phyloP scores from a whole-genome alignment of 2,113 vertebrate species.

The Melanostigma gelatinosum region DNA sequence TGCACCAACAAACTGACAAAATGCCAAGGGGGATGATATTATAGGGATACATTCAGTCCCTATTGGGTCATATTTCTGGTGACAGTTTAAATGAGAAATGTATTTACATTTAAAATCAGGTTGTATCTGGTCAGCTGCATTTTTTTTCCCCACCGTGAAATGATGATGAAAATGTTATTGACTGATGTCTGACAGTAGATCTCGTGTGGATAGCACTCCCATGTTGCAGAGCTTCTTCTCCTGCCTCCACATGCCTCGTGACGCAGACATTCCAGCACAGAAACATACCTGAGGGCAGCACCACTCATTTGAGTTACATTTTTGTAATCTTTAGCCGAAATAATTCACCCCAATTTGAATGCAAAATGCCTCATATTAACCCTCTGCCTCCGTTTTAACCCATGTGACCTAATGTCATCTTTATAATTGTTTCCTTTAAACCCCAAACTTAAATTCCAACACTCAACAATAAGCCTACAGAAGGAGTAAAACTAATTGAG shows the following conservation, averaged over 20 bases:
- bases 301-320: not conserved
- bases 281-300: slow-evolving; percentile 60
- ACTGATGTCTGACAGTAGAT: not conserved
- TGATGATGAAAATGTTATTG: not conserved
- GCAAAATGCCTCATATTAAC: not conserved
- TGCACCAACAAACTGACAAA: not conserved
- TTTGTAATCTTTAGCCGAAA: not conserved
- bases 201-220: slow-evolving; percentile 27
- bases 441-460: not conserved
- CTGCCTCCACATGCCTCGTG: slow-evolving; percentile 76
- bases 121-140: not conserved
- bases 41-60: not conserved
- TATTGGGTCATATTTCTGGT: not conserved
- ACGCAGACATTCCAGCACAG: slow-evolving; percentile 69
- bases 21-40: not conserved
- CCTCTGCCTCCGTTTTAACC: not conserved
- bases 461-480: not conserved
- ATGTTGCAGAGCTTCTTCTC: slow-evolving; percentile 45
- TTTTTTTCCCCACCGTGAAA: not conserved
- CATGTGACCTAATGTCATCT: not conserved
- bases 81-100: not conserved
- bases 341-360: fast-evolving
- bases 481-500: not conserved
- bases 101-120: not conserved
- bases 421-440: not conserved